Evolutionary conservation across 1,140 invertebrate species (phyloP).

Genomic region (Nasonia giraulti): DNA sequence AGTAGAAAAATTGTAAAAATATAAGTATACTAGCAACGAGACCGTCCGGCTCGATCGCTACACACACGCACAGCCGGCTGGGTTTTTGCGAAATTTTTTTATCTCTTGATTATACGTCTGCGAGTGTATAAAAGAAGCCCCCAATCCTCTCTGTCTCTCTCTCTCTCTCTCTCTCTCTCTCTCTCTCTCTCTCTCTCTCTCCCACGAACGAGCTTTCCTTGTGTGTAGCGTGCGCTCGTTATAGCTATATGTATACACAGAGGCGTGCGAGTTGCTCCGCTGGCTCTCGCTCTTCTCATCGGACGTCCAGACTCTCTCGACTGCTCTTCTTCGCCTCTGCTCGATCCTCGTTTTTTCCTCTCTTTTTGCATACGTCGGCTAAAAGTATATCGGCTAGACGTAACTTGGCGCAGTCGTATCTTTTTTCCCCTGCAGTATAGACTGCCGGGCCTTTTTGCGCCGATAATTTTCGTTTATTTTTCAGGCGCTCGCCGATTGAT

Average conservation of each 20-base stretch:
- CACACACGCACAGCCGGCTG: background rate
- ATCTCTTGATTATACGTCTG: constrained; percentile 39
- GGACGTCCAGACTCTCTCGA: background rate
- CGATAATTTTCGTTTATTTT: no score
- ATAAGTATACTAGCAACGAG: background rate
- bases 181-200: background rate
- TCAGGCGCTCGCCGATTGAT: background rate
- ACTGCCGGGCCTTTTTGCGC: no score
- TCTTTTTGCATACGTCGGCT: constrained; percentile 5
- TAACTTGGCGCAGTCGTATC: background rate
- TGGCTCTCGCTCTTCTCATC: background rate
- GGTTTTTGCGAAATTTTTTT: constrained; percentile 25
- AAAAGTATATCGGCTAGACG: constrained; percentile 25
- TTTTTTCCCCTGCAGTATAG: background rate
- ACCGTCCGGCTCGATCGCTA: constrained; percentile 4
- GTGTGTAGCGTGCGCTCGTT: background rate
- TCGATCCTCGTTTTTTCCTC: background rate
- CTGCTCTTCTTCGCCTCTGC: background rate
- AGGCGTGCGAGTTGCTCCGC: background rate
- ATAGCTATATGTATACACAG: background rate
- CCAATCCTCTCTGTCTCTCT: background rate
- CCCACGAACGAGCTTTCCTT: constrained; percentile 6
- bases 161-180: no score
- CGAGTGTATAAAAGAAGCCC: constrained; percentile 17
- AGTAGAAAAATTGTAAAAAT: background rate